phyloP scores from a whole-genome alignment of 2,797 vertebrate species.

The Spinibarbus caldwelli region DNA sequence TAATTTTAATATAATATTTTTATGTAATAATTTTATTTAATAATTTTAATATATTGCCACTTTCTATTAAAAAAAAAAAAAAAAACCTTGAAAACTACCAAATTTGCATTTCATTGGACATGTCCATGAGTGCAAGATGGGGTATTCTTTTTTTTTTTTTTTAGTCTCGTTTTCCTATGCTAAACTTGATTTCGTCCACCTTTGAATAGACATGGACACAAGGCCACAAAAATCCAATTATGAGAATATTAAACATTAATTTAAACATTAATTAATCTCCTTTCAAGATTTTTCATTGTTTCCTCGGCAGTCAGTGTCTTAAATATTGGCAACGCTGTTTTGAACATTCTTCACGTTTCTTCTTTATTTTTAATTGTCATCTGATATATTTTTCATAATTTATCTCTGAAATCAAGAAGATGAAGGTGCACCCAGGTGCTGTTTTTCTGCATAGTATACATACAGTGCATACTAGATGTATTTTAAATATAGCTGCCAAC shows the following conservation, averaged over 20 bases:
- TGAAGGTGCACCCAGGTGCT: slow-evolving; percentile 26
- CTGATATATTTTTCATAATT: not conserved
- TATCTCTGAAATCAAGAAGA: not conserved
- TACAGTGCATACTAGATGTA: not conserved
- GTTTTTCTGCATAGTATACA: not conserved
- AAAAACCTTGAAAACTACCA: not conserved
- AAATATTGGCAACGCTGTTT: not conserved
- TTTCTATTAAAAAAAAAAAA: no score
- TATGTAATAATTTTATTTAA: no score
- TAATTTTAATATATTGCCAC: no score
- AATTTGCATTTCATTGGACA: not conserved
- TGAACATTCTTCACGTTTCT: slow-evolving; percentile 10
- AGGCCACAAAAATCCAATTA: not conserved
- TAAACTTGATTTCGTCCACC: not conserved
- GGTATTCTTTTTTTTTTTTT: not conserved
- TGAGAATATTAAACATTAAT: not conserved
- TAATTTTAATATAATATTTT: no score
- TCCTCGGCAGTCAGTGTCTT: not conserved
- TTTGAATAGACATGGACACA: not conserved
- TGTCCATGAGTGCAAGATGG: not conserved
- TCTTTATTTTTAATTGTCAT: slow-evolving; percentile 30
- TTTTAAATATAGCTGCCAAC: not conserved
- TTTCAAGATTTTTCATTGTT: not conserved
- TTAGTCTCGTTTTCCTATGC: not conserved
- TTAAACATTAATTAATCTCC: no score